Evolutionary conservation across 2,113 vertebrate species (phyloP), one percentile per base, ranked within the genome.

Genomic region (Psettodes erumei): DNA sequence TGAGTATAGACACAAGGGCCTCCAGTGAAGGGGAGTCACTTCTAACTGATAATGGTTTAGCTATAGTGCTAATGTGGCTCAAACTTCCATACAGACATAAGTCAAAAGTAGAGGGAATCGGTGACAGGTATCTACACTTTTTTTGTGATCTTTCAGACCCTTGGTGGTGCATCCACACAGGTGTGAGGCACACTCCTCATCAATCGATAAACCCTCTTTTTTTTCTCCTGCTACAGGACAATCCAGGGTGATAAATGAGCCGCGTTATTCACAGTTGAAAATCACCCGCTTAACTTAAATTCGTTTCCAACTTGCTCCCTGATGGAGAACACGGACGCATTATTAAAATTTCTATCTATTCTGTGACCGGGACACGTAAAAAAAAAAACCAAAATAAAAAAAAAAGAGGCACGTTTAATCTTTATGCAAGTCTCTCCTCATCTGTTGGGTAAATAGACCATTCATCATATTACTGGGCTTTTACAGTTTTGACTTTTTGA

Each of bases 381-480:
- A 59, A 82, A 78, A 45, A 59, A 82, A 78, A 45, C 23, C 68
- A 3, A n/a, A n/a, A n/a, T n/a, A n/a, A n/a, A n/a, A n/a, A n/a
- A n/a, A n/a, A n/a, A n/a, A n/a, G n/a, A n/a, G n/a, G n/a, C 79
- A 77, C 67, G 37, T 88, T 86, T 88, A 77, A 88, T 91, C 86
- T 85, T 66, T 71, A 75, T 84, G 85, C 85, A 72, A 79, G 82
- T 87, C 81, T 81, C 68, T 79, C 48, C 90, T 86, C 89, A 73
- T 88, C 76, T 85, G 85, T 75, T 83, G 86, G 68, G 82, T 87
- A 91, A 93, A 91, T 87, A 90, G 84, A 82, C 79, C 88, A 90
- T 93, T 91, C 87, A 87, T 91, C 91, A 91, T 86, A 82, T 83
- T 81, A 85, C 77, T 75, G 75, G 86, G 82, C 82, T 88, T 86